phyloP scores from a whole-genome alignment of 2,113 vertebrate species.

The Naja naja region DNA sequence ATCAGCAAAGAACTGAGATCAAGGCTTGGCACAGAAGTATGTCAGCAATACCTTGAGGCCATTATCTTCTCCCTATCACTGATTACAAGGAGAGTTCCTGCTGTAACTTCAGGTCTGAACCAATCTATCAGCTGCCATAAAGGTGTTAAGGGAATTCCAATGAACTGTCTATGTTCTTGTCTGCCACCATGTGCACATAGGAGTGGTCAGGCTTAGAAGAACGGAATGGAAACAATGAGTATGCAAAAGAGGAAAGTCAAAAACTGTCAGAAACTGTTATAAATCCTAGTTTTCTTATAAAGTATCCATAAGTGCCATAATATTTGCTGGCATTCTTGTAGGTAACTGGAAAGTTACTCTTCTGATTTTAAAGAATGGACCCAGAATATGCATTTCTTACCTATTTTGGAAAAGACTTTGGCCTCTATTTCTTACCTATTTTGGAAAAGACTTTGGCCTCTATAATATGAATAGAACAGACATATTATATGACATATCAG shows the following conservation, averaged over 20 bases:
- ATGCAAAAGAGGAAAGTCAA: background rate
- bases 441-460: background rate
- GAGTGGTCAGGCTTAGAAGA: background rate
- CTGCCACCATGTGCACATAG: background rate
- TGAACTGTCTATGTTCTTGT: background rate
- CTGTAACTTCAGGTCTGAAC: background rate
- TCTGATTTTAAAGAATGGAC: background rate
- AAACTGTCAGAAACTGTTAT: background rate
- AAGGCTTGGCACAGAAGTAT: background rate
- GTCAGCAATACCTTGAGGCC: background rate
- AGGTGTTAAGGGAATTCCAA: background rate
- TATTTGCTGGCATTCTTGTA: background rate
- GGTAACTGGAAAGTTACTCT: background rate
- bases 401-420: background rate
- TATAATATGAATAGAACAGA: too few relatives aligned
- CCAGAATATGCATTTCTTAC: background rate
- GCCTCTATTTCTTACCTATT: background rate
- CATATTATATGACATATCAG: background rate
- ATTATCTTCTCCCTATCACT: background rate
- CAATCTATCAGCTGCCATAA: background rate
- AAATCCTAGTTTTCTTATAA: background rate
- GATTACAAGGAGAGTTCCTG: background rate
- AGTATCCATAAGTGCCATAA: background rate
- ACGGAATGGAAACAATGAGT: background rate
- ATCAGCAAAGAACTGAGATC: background rate